These are phyloP conservation scores for Phrixothrix hirtus DNA, from an alignment of 2,888 invertebrate genomes.

Conservation along the genomic window DNA sequence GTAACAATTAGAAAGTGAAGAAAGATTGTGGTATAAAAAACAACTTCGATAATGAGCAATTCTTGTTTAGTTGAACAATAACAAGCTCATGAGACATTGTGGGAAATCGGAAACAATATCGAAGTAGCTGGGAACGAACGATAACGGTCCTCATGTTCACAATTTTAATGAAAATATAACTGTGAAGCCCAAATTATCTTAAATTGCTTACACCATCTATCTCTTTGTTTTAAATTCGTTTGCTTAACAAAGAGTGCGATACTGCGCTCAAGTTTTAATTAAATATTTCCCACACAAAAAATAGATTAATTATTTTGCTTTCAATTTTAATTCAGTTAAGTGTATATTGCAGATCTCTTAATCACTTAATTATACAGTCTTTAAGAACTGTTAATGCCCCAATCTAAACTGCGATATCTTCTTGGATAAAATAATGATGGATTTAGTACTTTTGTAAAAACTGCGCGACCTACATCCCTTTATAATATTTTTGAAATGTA, in stretches of 20 bases:
- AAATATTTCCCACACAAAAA: constrained; percentile 13
- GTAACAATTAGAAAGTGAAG: too few species aligned
- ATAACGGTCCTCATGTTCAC: constrained; percentile 20
- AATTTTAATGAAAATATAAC: constrained; percentile 25
- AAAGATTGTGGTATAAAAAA: not conserved
- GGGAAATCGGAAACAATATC: constrained; percentile 25
- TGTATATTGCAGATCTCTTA: not conserved
- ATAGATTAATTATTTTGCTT: not conserved
- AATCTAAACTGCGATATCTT: not conserved
- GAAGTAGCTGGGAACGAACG: constrained; percentile 15
- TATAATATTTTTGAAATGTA: too few species aligned
- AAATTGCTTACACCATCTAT: constrained; percentile 12
- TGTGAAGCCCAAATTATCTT: constrained; percentile 22
- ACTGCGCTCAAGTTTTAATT: constrained; percentile 12
- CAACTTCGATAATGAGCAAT: not conserved
- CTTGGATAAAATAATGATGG: too few species aligned
- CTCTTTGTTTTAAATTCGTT: constrained; percentile 22
- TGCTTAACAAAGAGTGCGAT: constrained; percentile 15
- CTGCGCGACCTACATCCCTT: too few species aligned
- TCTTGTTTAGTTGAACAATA: not conserved
- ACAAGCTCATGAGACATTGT: constrained; percentile 2
- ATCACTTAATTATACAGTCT: not conserved
- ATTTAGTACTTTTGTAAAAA: too few species aligned
- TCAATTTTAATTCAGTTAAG: not conserved
- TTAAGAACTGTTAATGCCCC: not conserved